Evolutionary conservation across 2,888 invertebrate species (phyloP), one percentile per base, ranked within the genome.

Genomic region (Arctia plantaginis): DNA sequence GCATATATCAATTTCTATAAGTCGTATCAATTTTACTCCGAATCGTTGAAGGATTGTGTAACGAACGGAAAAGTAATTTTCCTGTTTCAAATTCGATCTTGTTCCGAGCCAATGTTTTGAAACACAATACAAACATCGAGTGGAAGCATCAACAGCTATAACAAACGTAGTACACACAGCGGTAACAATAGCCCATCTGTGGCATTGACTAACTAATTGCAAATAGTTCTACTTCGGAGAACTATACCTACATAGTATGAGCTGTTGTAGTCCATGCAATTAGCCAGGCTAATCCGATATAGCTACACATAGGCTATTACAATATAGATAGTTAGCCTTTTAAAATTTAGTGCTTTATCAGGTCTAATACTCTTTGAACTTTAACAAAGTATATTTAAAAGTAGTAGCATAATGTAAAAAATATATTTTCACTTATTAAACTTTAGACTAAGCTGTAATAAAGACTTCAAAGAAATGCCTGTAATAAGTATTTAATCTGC

Each of bases 91-190:
- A 69, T 27, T 69, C 69, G 39, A 59, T 39, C 55, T 39, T 13
- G 39, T 18, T 62, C 35, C 18, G 18, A n/a, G 69, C 55, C 39
- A 59, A 39, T 69, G 55, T 69, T 69, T 55, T 59, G n/a, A 59
- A 69, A 69, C 18, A 55, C 69, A 39, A 69, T 18, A 35, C 35
- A 39, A 69, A 69, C 55, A 39, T 39, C 55, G 55, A 39, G 35
- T 55, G 20, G 39, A 69, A 20, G 55, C 10, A 55, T 69, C 18
- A 69, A 69, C 69, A 69, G 35, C 39, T 18, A 55, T 39, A 35
- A 44, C 3, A 23, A 51, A 68, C 1, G 1, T 51, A 33, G 13
- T 47, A 44, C 30, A 51, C 23, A 33, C 23, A 30, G 23, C 44
- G 23, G 30, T 67, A 47, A 47, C 44, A 47, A 27, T 44, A 47